phyloP scores from a whole-genome alignment of 2,888 invertebrate genomes.

The Trachelus iudaicus region DNA sequence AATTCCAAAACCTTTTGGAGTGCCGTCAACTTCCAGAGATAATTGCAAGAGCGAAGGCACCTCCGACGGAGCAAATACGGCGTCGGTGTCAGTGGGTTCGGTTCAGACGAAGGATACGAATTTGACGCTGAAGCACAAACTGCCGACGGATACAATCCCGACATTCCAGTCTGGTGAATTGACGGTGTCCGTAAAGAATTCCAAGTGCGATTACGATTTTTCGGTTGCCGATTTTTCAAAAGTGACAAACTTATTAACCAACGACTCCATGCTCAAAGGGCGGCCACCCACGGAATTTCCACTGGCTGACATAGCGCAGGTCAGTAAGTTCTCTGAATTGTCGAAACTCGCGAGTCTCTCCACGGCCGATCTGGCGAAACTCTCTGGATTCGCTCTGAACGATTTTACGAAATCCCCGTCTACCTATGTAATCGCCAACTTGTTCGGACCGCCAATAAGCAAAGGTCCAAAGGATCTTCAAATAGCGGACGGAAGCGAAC shows the following conservation, averaged over 20 bases:
- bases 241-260: slow-evolving; percentile 24
- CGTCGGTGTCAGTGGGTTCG: slow-evolving; percentile 4
- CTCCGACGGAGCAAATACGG: slow-evolving; percentile 13
- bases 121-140: slow-evolving; percentile 14
- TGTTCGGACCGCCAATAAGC: slow-evolving; percentile 53
- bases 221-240: slow-evolving; percentile 20
- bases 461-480: slow-evolving; percentile 44
- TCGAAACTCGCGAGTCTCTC: slow-evolving; percentile 59
- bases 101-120: slow-evolving; percentile 31
- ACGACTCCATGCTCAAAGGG: slow-evolving; percentile 41
- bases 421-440: slow-evolving; percentile 59
- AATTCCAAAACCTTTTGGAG: slow-evolving; percentile 54
- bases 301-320: slow-evolving; percentile 56
- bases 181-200: slow-evolving; percentile 59
- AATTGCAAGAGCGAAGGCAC: slow-evolving; percentile 43
- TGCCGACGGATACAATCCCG: slow-evolving; percentile 51
- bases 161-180: slow-evolving; percentile 60
- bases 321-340: slow-evolving; percentile 58
- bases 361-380: slow-evolving; percentile 56
- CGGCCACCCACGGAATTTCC: slow-evolving; percentile 51
- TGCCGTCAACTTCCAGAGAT: slow-evolving; percentile 48
- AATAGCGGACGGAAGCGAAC: slow-evolving; percentile 40
- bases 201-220: slow-evolving; percentile 58
- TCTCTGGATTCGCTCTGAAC: slow-evolving; percentile 58
- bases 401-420: slow-evolving; percentile 59